Percentiles rank a stretch among this genome's conserved stretches.
Evolutionary conservation across 2,888 invertebrate genomes (phyloP).

Genomic region (Nebria salina): DNA sequence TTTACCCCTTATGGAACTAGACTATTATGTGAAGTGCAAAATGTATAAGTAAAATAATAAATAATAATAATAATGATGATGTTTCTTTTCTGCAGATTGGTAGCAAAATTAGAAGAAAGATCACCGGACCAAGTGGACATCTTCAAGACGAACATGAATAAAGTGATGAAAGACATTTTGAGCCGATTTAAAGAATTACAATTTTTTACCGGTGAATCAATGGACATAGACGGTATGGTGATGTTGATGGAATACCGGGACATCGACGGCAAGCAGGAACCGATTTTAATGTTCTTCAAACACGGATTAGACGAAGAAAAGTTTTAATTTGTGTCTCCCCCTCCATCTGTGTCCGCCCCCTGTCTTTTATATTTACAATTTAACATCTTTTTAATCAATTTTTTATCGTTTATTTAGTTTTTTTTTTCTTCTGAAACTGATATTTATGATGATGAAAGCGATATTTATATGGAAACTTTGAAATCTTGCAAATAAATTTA

Average conservation of each 20-base stretch:
- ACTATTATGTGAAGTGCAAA: background rate
- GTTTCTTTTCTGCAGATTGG: slow-evolving; percentile 69
- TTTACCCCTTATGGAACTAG: no score
- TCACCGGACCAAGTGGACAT: slow-evolving; percentile 86
- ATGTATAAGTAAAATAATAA: background rate
- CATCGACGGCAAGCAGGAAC: slow-evolving; percentile 81
- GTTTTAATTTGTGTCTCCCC: slow-evolving; percentile 69
- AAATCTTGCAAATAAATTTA: slow-evolving; percentile 46
- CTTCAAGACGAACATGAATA: slow-evolving; percentile 92
- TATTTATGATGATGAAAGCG: slow-evolving; percentile 37
- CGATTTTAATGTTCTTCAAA: slow-evolving; percentile 95
- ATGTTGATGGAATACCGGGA: slow-evolving; percentile 94
- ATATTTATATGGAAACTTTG: slow-evolving; percentile 42
- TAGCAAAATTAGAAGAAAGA: slow-evolving; percentile 81
- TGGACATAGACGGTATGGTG: slow-evolving; percentile 95
- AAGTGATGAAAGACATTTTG: slow-evolving; percentile 91
- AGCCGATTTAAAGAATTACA: slow-evolving; percentile 92
- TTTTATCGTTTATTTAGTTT: slow-evolving; percentile 10
- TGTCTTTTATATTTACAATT: slow-evolving; percentile 44
- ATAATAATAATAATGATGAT: background rate
- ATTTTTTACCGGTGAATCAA: slow-evolving; percentile 92
- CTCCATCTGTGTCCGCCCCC: background rate
- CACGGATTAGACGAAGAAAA: slow-evolving; percentile 96
- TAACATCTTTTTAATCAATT: slow-evolving; percentile 8
- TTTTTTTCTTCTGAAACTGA: slow-evolving; percentile 29